phyloP scores from a whole-genome alignment of 1,140 invertebrate species.

The Calliphora vicina region DNA sequence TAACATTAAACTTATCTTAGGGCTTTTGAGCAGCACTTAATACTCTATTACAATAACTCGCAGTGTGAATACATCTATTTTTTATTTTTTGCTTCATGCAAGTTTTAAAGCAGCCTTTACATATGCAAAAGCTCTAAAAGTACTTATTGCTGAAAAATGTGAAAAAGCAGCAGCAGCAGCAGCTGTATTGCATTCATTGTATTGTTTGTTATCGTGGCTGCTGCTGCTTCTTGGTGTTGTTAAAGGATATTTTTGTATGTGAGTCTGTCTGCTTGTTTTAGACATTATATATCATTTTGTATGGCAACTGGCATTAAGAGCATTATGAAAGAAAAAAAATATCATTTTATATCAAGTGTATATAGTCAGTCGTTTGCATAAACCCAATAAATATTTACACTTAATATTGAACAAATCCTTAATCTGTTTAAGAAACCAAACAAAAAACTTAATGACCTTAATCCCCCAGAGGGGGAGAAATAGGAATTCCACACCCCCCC shows the following conservation, averaged over 20 bases:
- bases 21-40: too few relatives aligned
- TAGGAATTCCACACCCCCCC: too few relatives aligned
- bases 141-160: background rate
- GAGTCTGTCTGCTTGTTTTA: background rate
- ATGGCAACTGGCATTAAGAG: conserved; percentile 8
- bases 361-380: background rate
- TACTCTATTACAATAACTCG: background rate
- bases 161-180: background rate
- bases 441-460: too few relatives aligned
- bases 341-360: background rate
- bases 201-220: background rate
- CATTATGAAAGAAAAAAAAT: background rate
- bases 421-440: too few relatives aligned
- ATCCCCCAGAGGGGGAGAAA: too few relatives aligned
- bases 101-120: background rate
- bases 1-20: too few relatives aligned
- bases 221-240: background rate
- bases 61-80: background rate
- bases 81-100: background rate
- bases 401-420: too few relatives aligned
- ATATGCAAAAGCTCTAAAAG: conserved; percentile 5
- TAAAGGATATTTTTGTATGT: background rate
- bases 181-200: background rate
- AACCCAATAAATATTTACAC: too few relatives aligned
- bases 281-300: background rate